phyloP scores from a whole-genome alignment of 2,113 vertebrate species.

The Aix galericulata region DNA sequence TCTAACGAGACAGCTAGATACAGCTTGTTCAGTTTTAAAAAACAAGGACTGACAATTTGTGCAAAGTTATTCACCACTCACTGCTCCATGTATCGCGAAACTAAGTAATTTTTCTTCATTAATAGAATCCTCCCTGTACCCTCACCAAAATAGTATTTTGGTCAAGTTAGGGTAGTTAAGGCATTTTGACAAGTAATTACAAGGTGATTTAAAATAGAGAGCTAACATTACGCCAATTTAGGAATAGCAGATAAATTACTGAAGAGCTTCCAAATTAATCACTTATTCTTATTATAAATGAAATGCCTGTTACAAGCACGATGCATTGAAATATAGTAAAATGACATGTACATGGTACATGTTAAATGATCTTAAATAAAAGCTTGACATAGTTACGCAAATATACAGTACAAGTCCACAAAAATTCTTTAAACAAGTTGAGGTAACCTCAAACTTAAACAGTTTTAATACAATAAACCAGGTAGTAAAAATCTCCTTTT shows the following conservation, averaged over 20 bases:
- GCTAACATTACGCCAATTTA: slow-evolving; percentile 77
- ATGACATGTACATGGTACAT: slow-evolving; percentile 90
- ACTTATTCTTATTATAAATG: slow-evolving; percentile 76
- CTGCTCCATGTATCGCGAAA: not conserved
- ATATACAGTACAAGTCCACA: slow-evolving; percentile 86
- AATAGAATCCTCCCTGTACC: slow-evolving; percentile 33
- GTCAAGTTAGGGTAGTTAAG: slow-evolving; percentile 84
- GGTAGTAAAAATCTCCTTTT: slow-evolving; percentile 75
- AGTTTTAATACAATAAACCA: slow-evolving; percentile 81
- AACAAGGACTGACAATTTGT: slow-evolving; percentile 68
- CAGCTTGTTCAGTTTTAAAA: slow-evolving; percentile 65
- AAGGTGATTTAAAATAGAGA: slow-evolving; percentile 75
- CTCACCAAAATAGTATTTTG: slow-evolving; percentile 68
- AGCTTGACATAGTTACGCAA: slow-evolving; percentile 80
- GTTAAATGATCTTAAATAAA: slow-evolving; percentile 84
- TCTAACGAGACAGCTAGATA: slow-evolving; percentile 31
- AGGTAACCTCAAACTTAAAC: slow-evolving; percentile 82
- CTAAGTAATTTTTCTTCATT: slow-evolving; percentile 15
- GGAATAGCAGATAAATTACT: slow-evolving; percentile 79
- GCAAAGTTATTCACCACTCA: slow-evolving; percentile 73
- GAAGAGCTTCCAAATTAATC: slow-evolving; percentile 79
- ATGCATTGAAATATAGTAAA: slow-evolving; percentile 79
- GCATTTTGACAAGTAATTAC: slow-evolving; percentile 81
- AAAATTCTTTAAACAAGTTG: slow-evolving; percentile 80
- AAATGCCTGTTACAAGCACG: slow-evolving; percentile 92